A percentile compares a stretch with the other conserved stretches of the same genome.
These are phyloP conservation scores for Ctenochaetus hawaiiensis DNA, from an alignment of 2,797 vertebrate species.

Conservation along the genomic window DNA sequence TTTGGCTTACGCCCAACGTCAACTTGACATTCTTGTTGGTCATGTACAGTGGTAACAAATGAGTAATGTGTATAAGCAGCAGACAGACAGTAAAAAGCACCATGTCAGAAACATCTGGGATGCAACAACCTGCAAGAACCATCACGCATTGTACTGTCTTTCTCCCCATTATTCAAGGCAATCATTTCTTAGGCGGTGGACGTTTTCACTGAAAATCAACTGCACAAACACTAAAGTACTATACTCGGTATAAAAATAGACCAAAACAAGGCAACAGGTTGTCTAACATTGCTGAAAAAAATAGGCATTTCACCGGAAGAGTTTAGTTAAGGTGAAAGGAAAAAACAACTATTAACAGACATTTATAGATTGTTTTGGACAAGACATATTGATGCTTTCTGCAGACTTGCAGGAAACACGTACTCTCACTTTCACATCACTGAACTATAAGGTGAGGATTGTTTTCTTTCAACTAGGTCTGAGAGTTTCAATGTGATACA, in stretches of 20 bases:
- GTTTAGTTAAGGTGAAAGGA: conserved; percentile 10
- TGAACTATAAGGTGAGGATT: conserved; percentile 8
- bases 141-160: conserved; percentile 25
- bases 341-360: conserved; percentile 24
- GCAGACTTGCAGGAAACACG: conserved; percentile 15
- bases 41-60: conserved; percentile 31
- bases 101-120: conserved; percentile 32
- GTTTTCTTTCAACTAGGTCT: conserved; percentile 11
- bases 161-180: conserved; percentile 25
- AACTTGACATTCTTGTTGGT: conserved; percentile 59
- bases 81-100: conserved; percentile 34
- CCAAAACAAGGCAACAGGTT: conserved; percentile 67
- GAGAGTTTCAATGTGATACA: conserved; percentile 20
- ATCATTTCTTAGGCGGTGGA: background rate
- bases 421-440: conserved; percentile 13
- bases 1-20: conserved; percentile 47
- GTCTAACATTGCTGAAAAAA: conserved; percentile 29
- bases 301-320: background rate
- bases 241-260: conserved; percentile 69
- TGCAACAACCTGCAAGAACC: conserved; percentile 36
- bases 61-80: conserved; percentile 49
- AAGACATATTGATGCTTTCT: conserved; percentile 18
- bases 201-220: conserved; percentile 30
- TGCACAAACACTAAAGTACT: conserved; percentile 36
- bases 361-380: conserved; percentile 33